A percentile compares a stretch with the other conserved stretches of the same genome.
Evolutionary conservation across 2,888 invertebrate genomes (phyloP).

Genomic region (Gibbula magus): DNA sequence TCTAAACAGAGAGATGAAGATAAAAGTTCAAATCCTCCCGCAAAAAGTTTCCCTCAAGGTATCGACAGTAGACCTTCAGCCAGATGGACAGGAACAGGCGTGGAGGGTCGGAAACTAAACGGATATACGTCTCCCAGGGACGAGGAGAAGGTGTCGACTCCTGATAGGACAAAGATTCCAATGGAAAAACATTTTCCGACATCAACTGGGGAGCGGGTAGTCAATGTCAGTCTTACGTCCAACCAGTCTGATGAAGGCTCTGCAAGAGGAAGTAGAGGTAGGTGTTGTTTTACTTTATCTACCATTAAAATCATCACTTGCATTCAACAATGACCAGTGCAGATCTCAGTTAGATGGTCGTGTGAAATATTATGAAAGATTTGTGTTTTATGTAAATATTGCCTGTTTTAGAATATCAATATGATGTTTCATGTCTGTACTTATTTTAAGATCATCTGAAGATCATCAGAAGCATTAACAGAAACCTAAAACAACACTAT

Average conservation of each 20-base stretch:
- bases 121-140: no score
- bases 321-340: no score
- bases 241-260: not conserved
- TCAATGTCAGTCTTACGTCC: not conserved
- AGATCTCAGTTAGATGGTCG: no score
- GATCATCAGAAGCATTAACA: no score
- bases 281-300: not conserved
- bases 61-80: not conserved
- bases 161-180: not conserved
- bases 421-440: no score
- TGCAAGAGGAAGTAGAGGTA: not conserved
- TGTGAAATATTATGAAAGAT: no score
- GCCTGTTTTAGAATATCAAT: no score
- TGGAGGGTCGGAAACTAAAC: not conserved
- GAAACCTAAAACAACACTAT: no score
- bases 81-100: not conserved
- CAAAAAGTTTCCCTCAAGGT: not conserved
- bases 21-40: not conserved
- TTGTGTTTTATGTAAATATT: no score
- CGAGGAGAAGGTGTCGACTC: not conserved
- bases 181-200: not conserved
- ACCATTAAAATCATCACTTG: no score
- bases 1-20: not conserved
- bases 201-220: not conserved
- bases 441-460: no score